phyloP scores from a whole-genome alignment of 2,888 invertebrate species.

The Archaeoteleia sp. region DNA sequence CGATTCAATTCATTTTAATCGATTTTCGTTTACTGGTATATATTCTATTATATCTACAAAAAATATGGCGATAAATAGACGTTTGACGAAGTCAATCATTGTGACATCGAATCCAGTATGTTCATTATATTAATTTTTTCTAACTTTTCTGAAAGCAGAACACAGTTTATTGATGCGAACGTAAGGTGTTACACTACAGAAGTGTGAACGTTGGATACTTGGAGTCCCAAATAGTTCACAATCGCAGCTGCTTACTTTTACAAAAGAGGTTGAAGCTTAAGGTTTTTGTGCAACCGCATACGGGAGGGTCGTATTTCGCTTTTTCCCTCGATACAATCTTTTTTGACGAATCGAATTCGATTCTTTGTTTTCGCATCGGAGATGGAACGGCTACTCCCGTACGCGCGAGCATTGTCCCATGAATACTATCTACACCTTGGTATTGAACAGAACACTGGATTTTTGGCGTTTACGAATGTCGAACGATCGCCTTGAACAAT shows the following conservation, averaged over 20 bases:
- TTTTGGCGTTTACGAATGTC: slow-evolving; percentile 10
- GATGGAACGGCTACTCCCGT: slow-evolving; percentile 19
- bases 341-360: slow-evolving; percentile 34
- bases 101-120: not conserved
- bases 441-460: not conserved
- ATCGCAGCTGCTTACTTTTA: slow-evolving; percentile 62
- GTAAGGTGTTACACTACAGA: slow-evolving; percentile 59
- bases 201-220: slow-evolving; percentile 56
- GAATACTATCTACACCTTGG: slow-evolving; percentile 16
- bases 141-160: slow-evolving; percentile 18
- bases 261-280: slow-evolving; percentile 47
- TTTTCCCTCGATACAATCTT: slow-evolving; percentile 32
- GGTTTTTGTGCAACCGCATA: slow-evolving; percentile 35
- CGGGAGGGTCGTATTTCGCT: slow-evolving; percentile 51
- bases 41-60: too few relatives aligned
- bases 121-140: not conserved
- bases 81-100: not conserved
- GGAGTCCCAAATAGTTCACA: slow-evolving; percentile 56
- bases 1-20: too few relatives aligned
- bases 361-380: slow-evolving; percentile 41
- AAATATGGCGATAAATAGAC: not conserved
- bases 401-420: slow-evolving; percentile 25
- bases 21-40: too few relatives aligned
- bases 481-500: slow-evolving; percentile 12
- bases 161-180: slow-evolving; percentile 32